These are phyloP conservation scores for Porites australiensis DNA, from an alignment of 64 coral and sea anemone genomes.

Conservation along the genomic window DNA sequence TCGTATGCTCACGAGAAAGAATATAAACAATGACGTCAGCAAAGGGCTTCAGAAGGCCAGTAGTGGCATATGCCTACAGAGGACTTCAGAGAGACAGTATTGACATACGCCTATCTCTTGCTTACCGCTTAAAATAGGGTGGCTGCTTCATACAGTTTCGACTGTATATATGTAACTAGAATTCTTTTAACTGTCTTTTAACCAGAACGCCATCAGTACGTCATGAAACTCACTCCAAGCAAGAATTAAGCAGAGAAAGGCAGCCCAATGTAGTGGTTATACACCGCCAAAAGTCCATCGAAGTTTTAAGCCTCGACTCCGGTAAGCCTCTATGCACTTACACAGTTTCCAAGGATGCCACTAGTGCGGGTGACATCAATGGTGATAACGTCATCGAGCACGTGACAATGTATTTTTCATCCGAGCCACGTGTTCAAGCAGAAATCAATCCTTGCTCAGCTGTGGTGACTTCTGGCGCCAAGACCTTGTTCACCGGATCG, in stretches of 20 bases:
- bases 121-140: too few relatives aligned
- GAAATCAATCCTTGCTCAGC: conserved; percentile 66
- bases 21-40: too few relatives aligned
- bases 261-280: conserved; percentile 76
- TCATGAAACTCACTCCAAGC: background rate
- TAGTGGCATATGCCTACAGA: too few relatives aligned
- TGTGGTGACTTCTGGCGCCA: conserved; percentile 55
- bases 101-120: too few relatives aligned
- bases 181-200: background rate
- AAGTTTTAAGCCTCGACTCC: conserved; percentile 76
- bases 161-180: too few relatives aligned
- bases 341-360: conserved; percentile 30
- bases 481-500: conserved; percentile 65
- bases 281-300: conserved; percentile 74
- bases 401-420: conserved; percentile 64
- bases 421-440: conserved; percentile 29
- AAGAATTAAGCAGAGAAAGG: background rate
- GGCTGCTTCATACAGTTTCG: too few relatives aligned
- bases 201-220: background rate
- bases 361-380: conserved; percentile 80
- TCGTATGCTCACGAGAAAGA: too few relatives aligned
- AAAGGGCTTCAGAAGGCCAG: too few relatives aligned
- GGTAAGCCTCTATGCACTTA: conserved; percentile 79
- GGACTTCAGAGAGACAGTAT: too few relatives aligned
- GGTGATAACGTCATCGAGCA: conserved; percentile 83